A percentile compares a stretch with the other conserved stretches of the same genome.
These are phyloP conservation scores for Lochmaea capreae DNA, from an alignment of 2,888 invertebrate genomes.

Conservation along the genomic window DNA sequence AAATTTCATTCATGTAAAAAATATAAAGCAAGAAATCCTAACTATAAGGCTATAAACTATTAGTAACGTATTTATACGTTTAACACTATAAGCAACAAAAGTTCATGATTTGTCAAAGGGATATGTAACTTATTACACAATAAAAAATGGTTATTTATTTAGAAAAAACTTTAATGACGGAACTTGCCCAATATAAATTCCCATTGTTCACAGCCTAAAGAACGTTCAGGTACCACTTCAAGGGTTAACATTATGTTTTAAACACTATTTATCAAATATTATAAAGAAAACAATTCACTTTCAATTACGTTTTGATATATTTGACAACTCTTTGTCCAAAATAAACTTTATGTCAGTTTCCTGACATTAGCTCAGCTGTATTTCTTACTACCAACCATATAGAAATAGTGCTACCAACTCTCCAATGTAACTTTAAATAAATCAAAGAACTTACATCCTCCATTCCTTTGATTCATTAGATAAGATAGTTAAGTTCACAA, in stretches of 20 bases:
- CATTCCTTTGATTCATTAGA: neutral
- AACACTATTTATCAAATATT: constrained; percentile 27
- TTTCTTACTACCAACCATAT: neutral
- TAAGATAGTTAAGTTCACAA: too few species aligned
- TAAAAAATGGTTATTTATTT: constrained; percentile 35
- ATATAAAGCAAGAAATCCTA: neutral
- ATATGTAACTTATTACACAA: constrained; percentile 34
- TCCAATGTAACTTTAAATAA: neutral
- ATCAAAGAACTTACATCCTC: neutral
- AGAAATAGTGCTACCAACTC: neutral
- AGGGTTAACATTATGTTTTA: constrained; percentile 87
- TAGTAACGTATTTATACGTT: constrained; percentile 17
- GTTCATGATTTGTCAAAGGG: neutral
- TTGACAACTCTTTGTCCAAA: constrained; percentile 47
- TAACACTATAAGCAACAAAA: constrained; percentile 11
- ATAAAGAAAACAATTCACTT: constrained; percentile 33
- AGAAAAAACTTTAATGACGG: constrained; percentile 36
- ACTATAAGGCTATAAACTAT: neutral
- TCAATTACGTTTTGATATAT: constrained; percentile 43
- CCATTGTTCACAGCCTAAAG: constrained; percentile 97
- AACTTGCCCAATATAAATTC: constrained; percentile 94
- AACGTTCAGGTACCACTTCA: constrained; percentile 95
- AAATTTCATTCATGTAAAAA: neutral
- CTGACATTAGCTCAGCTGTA: neutral
- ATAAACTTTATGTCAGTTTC: constrained; percentile 42